Conservation (phyloP, 2,888 invertebrate species). For the Drosophila leonis region DNA sequence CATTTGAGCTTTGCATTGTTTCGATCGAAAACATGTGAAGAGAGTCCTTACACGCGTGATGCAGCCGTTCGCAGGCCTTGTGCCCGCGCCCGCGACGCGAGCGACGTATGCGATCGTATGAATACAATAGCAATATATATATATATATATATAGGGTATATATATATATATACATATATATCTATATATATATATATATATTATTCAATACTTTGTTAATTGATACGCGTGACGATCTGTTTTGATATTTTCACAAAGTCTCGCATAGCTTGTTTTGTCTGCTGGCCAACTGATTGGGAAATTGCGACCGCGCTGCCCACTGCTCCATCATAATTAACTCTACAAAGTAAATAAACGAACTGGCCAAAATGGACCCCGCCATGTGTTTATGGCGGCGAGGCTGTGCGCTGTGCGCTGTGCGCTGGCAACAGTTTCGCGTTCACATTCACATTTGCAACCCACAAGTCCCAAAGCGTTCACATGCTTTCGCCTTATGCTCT, state of each 20-base stretch:
- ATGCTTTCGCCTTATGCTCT: constrained; percentile 37
- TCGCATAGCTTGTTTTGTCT: constrained; percentile 12
- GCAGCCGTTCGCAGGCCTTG: constrained; percentile 60
- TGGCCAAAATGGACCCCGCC: constrained; percentile 70
- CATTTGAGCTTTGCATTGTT: not conserved
- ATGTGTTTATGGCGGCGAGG: constrained; percentile 63
- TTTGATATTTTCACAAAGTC: constrained; percentile 48
- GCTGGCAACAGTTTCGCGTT: constrained; percentile 51
- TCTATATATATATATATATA: constrained; percentile 3
- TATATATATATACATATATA: not conserved
- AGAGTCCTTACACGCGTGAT: constrained; percentile 53
- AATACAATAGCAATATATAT: constrained; percentile 5
- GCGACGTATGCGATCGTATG: constrained; percentile 45
- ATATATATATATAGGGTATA: constrained; percentile 1
- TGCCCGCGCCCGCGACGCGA: constrained; percentile 48
- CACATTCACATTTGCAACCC: constrained; percentile 29
- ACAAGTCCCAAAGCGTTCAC: constrained; percentile 38
- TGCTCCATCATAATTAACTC: constrained; percentile 77
- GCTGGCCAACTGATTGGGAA: constrained; percentile 15
- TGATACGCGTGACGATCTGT: constrained; percentile 22
- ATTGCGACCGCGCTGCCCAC: constrained; percentile 53
- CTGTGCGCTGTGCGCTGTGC: constrained; percentile 19
- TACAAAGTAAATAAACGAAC: constrained; percentile 77
- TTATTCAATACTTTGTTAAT: not conserved
- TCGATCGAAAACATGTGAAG: constrained; percentile 49